Conservation (phyloP, 2,113 vertebrate species). For the Riparia riparia region DNA sequence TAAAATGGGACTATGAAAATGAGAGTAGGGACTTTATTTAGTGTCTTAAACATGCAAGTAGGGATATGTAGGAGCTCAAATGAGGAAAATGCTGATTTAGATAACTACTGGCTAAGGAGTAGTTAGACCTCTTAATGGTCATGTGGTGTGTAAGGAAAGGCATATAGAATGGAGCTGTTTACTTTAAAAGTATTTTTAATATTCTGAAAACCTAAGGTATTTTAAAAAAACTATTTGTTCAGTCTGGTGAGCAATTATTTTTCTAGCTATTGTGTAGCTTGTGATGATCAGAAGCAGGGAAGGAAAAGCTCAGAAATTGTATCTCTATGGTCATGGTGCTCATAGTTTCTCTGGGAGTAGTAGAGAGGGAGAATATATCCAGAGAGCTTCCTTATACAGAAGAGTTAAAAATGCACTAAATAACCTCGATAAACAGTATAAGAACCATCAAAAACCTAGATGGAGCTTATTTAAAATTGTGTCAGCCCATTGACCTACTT, state of each 20-base stretch:
- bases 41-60: not conserved
- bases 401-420: not conserved
- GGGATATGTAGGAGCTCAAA: not conserved
- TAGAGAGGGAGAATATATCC: not conserved
- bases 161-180: not conserved
- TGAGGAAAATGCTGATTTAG: constrained; percentile 26
- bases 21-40: constrained; percentile 3
- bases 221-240: not conserved
- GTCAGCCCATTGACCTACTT: not conserved
- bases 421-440: not conserved
- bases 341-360: not conserved
- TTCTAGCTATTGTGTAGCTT: not conserved
- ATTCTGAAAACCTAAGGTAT: not conserved
- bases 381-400: not conserved
- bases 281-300: not conserved
- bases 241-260: not conserved
- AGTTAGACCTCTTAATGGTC: not conserved
- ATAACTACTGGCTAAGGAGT: constrained; percentile 12
- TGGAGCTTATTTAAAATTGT: not conserved
- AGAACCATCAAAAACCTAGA: not conserved
- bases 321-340: not conserved
- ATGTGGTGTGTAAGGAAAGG: not conserved
- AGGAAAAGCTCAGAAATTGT: not conserved
- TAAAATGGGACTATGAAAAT: constrained; percentile 39
- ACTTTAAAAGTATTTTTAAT: not conserved